Conservation (phyloP, 2,113 vertebrate species). For the Typhlomys cinereus region DNA sequence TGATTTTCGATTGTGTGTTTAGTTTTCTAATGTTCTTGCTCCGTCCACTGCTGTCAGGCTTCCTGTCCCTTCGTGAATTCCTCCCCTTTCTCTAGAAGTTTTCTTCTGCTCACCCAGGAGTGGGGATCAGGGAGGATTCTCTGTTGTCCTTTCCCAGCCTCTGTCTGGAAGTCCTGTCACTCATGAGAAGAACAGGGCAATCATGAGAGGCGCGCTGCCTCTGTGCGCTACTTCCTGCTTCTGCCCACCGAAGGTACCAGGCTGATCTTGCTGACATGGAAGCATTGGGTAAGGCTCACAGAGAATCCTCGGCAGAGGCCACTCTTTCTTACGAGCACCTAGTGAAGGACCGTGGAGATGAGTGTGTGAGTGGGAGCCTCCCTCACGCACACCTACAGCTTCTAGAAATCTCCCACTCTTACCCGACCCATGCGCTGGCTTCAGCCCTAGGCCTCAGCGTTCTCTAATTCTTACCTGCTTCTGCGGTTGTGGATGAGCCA, state of each 20-base stretch:
- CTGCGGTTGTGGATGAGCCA: neutral
- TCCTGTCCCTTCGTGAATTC: neutral
- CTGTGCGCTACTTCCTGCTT: neutral
- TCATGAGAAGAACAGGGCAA: neutral
- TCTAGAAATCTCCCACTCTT: neutral
- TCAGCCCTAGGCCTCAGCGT: neutral
- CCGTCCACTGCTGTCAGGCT: conserved; percentile 9
- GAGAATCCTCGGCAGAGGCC: neutral
- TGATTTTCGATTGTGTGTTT: neutral
- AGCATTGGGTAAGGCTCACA: neutral
- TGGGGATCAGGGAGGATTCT: neutral
- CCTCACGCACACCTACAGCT: neutral
- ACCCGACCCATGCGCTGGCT: neutral
- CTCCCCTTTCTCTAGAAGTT: neutral
- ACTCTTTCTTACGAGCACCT: neutral
- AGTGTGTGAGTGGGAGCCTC: neutral
- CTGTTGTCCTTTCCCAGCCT: neutral
- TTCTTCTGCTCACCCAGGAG: neutral
- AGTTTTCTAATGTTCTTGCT: neutral
- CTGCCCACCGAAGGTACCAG: neutral
- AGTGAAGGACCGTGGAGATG: neutral
- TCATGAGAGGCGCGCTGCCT: neutral
- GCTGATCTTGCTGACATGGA: neutral
- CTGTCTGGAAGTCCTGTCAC: neutral
- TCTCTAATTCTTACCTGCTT: neutral